Conservation (phyloP, 2,797 vertebrate genomes). For the Pyrocephalus nanus region DNA sequence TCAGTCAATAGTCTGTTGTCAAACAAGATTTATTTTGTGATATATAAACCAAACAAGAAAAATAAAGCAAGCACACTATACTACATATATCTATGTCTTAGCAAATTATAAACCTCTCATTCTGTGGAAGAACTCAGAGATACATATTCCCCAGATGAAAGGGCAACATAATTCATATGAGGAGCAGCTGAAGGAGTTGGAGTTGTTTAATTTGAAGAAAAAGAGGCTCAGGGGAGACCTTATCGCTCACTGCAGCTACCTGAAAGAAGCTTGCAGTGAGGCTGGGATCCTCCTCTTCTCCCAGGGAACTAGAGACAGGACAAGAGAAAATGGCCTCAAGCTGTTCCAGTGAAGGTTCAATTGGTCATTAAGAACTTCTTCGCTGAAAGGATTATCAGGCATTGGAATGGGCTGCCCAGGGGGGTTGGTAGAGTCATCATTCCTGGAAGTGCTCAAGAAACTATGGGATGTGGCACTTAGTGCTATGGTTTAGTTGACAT, state of each 20-base stretch:
- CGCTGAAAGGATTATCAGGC: neutral
- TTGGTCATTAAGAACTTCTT: neutral
- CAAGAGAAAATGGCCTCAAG: neutral
- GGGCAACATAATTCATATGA: neutral
- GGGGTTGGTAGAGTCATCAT: neutral
- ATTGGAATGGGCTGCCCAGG: neutral
- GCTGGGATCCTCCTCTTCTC: neutral
- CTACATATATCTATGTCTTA: neutral
- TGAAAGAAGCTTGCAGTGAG: neutral
- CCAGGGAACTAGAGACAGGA: neutral
- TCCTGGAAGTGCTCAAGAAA: neutral
- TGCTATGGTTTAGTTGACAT: neutral
- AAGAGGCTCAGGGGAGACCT: neutral
- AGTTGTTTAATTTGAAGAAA: neutral
- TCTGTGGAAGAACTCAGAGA: neutral
- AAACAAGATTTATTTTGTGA: neutral
- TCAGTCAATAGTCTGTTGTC: neutral
- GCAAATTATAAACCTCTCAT: neutral
- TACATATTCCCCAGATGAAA: neutral
- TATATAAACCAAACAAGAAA: neutral
- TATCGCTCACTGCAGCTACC: neutral
- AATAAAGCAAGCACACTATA: neutral
- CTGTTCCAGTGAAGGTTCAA: neutral
- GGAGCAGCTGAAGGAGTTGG: neutral
- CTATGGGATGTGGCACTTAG: fast-evolving